Base-by-base conservation (phyloP, 2,888 invertebrate genomes). In the Caenorhabditis sp. region DNA sequence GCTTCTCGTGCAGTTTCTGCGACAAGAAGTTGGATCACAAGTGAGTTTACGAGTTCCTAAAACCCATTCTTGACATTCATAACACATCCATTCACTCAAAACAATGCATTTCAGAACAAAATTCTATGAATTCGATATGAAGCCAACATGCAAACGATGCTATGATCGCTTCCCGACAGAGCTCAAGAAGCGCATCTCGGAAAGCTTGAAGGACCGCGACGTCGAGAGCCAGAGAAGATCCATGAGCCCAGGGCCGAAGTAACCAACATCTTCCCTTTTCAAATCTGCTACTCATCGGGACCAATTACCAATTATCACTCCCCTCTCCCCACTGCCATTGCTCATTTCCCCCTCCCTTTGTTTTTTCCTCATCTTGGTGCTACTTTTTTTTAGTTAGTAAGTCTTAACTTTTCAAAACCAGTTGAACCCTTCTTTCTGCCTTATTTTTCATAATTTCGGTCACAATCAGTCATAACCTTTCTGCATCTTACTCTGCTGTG, bases 51-150 rank as follows among this genome's bases (percentile, higher is more conserved):
- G 11, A 6, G 35, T 61, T 32, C n/a, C 13, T n/a, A n/a, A n/a
- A 24, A 61, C 32, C 32, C 5, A 6, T 32, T 32, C 32, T 32
- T 32, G 32, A 6, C 32, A 32, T 32, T 4, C 32, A 32, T n/a
- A n/a, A n/a, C n/a, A n/a, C n/a, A n/a, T n/a, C n/a, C 32, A 32
- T 18, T 2, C 11, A 11, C 18, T 44, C 9, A 64, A 28, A 55
- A 18, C 1, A 56, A 51, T 62, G 22, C 37, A 44, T 86, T 90
- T 70, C 85, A 91, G 90, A 71, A 90, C 97, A 51, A 99, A 99
- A 93, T 99, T 99, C 94, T 99, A 97, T 93, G 99, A 99, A 93
- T 96, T 97, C 93, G 99, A 99, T 93, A 95, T 98, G 93, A 96
- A 97, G 91, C 99, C 99, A 37, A 97, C 96, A 13, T 99, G 99